A percentile compares a stretch with the other conserved stretches of the same genome.
These are phyloP conservation scores for Cheilosia variabilis DNA, from an alignment of 2,888 invertebrate species.

Conservation along the genomic window DNA sequence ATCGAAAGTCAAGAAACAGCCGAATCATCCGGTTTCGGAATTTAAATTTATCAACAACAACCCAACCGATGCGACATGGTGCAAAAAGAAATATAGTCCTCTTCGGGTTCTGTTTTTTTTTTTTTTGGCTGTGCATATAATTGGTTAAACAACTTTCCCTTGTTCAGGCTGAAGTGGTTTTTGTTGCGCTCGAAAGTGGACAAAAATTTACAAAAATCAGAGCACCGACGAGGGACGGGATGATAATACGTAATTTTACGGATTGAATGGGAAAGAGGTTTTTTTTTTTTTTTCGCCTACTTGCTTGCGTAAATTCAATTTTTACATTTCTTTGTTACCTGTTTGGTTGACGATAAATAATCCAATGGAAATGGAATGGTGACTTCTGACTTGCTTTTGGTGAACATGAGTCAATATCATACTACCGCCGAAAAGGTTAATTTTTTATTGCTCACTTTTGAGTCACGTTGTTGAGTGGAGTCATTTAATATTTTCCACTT, in stretches of 20 bases:
- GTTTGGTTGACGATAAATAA: constrained; percentile 32
- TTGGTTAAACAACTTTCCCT: constrained; percentile 65
- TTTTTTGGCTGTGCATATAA: constrained; percentile 21
- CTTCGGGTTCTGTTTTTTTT: constrained; percentile 1
- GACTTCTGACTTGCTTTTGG: constrained; percentile 37
- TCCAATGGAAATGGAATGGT: constrained; percentile 36
- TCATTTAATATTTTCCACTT: not conserved
- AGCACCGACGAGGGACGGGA: constrained; percentile 11
- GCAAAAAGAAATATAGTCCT: constrained; percentile 44
- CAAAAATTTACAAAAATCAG: constrained; percentile 30
- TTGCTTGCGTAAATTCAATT: not conserved
- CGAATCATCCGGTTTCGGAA: constrained; percentile 65
- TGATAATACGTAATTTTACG: constrained; percentile 28
- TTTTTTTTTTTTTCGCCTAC: not conserved
- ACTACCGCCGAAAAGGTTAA: constrained; percentile 24
- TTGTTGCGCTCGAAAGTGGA: constrained; percentile 22
- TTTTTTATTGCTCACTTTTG: constrained; percentile 42
- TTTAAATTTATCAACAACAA: constrained; percentile 50
- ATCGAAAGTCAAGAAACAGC: constrained; percentile 62
- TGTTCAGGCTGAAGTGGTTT: constrained; percentile 52
- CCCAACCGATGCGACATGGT: constrained; percentile 2
- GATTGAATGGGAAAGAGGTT: not conserved
- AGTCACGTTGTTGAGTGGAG: constrained; percentile 43
- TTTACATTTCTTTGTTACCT: constrained; percentile 30
- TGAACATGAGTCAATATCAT: constrained; percentile 43